These are phyloP conservation scores for Nasonovia ribisnigri DNA, from an alignment of 2,888 invertebrate genomes.

Conservation along the genomic window DNA sequence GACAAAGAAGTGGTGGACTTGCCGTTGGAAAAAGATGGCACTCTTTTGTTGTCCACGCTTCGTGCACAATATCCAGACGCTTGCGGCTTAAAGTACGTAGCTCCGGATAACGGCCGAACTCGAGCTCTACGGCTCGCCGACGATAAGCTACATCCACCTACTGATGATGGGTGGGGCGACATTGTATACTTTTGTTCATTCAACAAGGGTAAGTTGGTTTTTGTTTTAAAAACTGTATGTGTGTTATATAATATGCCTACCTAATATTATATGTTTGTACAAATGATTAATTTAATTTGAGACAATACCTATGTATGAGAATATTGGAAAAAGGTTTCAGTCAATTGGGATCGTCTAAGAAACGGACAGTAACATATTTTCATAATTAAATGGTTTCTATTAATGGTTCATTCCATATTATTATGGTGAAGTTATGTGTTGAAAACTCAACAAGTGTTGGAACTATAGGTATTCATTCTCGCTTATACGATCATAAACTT, in stretches of 20 bases:
- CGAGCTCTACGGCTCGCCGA: constrained; percentile 92
- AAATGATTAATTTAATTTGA: neutral
- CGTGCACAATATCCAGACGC: constrained; percentile 98
- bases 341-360: neutral
- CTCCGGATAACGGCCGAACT: constrained; percentile 81
- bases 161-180: constrained; percentile 85
- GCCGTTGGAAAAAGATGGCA: constrained; percentile 94
- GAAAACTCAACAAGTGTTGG: neutral
- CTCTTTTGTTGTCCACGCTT: constrained; percentile 89
- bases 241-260: neutral
- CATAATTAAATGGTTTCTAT: neutral
- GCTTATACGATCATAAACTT: neutral
- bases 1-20: constrained; percentile 93
- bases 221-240: neutral
- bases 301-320: constrained; percentile 36
- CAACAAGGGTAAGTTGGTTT: constrained; percentile 72
- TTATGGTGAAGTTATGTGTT: neutral
- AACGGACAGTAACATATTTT: neutral
- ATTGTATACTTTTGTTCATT: constrained; percentile 75
- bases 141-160: constrained; percentile 90
- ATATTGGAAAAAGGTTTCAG: constrained; percentile 41
- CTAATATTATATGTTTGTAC: neutral
- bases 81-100: constrained; percentile 95
- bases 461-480: neutral
- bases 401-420: neutral